Percentiles rank a stretch among this genome's conserved stretches.
phyloP scores from a whole-genome alignment of 2,113 vertebrate species.

The Isichthys henryi region DNA sequence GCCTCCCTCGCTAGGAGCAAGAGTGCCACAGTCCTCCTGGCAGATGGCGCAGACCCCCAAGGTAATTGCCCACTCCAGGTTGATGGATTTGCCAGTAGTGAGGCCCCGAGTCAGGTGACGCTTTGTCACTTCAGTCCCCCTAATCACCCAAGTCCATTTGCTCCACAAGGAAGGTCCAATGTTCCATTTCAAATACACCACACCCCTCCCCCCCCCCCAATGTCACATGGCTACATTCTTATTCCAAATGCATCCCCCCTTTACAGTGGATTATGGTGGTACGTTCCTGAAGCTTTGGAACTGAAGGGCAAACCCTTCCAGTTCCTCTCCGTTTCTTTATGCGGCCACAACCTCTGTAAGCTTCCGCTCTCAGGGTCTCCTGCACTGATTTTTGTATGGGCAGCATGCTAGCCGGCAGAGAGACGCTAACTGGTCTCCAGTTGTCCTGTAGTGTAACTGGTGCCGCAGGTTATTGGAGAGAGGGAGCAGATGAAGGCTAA shows the following conservation, averaged over 20 bases:
- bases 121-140: neutral
- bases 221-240: neutral
- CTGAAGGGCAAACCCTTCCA: neutral
- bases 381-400: neutral
- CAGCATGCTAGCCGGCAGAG: no score
- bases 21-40: constrained; percentile 74
- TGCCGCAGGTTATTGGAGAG: neutral
- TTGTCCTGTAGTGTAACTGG: neutral
- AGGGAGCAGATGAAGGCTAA: neutral
- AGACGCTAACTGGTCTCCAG: neutral
- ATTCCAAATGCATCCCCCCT: neutral
- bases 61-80: constrained; percentile 65
- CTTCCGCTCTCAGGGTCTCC: neutral
- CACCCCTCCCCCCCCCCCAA: no score
- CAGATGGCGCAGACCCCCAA: constrained; percentile 73
- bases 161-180: neutral
- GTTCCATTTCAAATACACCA: neutral
- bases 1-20: constrained; percentile 88
- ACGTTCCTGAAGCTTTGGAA: neutral
- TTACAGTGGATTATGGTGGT: neutral
- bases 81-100: neutral
- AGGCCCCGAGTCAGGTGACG: neutral
- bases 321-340: neutral
- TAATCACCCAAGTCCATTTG: neutral
- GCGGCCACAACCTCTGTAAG: neutral